phyloP scores from a whole-genome alignment of 2,797 vertebrate species.

The Rallus crepitans region DNA sequence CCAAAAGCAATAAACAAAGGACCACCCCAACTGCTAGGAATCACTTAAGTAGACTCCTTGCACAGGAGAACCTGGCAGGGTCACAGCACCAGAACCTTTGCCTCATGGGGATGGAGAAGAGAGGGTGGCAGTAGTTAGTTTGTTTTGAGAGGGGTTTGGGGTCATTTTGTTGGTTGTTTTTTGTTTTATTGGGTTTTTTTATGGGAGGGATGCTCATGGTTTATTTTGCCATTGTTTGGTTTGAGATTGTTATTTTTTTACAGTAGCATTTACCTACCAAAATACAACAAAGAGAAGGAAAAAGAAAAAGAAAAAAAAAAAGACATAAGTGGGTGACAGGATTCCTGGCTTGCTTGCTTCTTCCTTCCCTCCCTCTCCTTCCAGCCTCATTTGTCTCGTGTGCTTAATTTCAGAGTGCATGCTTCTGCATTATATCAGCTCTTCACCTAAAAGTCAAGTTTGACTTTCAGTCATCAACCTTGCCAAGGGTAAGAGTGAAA shows the following conservation, averaged over 20 bases:
- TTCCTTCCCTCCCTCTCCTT: not conserved
- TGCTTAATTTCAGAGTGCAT: not conserved
- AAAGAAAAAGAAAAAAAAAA: not conserved
- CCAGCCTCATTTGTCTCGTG: not conserved
- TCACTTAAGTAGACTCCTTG: not conserved
- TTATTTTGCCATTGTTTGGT: not conserved
- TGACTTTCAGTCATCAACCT: not conserved
- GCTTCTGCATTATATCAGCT: not conserved
- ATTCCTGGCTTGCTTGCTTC: not conserved
- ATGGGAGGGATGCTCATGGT: too few relatives aligned
- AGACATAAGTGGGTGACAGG: not conserved
- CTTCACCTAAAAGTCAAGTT: not conserved
- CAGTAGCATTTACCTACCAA: not conserved
- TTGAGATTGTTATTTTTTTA: not conserved
- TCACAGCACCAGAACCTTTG: not conserved
- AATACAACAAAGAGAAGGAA: not conserved
- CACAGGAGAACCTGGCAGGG: not conserved
- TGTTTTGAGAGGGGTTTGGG: not conserved
- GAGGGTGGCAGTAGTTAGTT: accelerated
- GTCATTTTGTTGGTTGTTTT: not conserved
- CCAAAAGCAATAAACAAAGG: conserved; percentile 4
- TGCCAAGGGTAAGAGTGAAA: not conserved
- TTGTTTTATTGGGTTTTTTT: not conserved
- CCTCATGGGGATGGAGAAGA: accelerated
- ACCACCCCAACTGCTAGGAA: not conserved